Base-by-base conservation (phyloP, 2,888 invertebrate species). In the Tenthredo mesomela region DNA sequence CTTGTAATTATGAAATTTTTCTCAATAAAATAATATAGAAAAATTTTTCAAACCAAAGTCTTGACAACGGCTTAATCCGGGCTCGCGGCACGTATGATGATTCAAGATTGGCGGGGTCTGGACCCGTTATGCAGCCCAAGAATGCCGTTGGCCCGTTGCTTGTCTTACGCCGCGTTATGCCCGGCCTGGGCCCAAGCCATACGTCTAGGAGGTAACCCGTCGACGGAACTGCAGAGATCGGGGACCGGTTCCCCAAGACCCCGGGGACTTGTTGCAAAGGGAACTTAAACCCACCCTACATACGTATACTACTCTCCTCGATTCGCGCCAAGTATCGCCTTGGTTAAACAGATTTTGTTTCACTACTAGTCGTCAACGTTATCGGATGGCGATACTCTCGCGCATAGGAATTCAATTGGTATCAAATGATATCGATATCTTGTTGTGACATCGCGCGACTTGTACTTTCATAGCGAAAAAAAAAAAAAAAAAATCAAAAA, bases 121-220 rank as follows among this genome's bases (percentile, higher is more conserved):
- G 89, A 90, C 88, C 91, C 91, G 91, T 91, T 90, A 90, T 91
- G 88, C 87, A 86, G 88, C 87, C 86, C 91, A 90, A 91, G 91
- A 91, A 91, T 91, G 91, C 88, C 87, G 88, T 86, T 87, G 85
- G 86, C 84, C 85, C 87, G 87, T 86, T 88, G 87, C 84, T 85
- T 71, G 83, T 83, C 84, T 85, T 61, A 77, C 82, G 58, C 78
- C 84, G 84, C 84, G 83, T 71, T 85, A 77, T 83, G 21, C 70
- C 82, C 82, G 70, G 75, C 65, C 61, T 43, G 47, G 70, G 25
- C 61, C 67, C 47, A 25, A 61, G 50, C 78, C 82, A 29, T 65
- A 58, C 40, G 77, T 61, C 58, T 78, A 47, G 84, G 58, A 80
- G 82, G 33, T 67, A 82, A 84, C 84, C 84, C 65, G 67, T 21